These are phyloP conservation scores for Cephus sareptanus DNA, from an alignment of 2,888 invertebrate species.

Conservation along the genomic window DNA sequence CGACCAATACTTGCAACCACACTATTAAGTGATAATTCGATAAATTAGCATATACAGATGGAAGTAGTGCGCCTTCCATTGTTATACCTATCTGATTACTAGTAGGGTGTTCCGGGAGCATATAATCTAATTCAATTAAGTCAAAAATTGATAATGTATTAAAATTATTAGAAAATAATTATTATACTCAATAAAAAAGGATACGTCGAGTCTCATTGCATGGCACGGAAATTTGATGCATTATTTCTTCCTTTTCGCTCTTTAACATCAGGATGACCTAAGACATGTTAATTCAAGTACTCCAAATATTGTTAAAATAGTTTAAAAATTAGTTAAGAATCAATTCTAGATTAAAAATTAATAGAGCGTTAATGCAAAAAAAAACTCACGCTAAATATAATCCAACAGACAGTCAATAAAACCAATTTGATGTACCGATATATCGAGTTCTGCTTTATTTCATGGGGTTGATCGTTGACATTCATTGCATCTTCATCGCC, in stretches of 20 bases:
- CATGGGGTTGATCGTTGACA: slow-evolving; percentile 21
- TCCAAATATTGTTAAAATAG: not conserved
- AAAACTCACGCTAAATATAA: slow-evolving; percentile 71
- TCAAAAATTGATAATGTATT: not conserved
- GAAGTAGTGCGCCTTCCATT: slow-evolving; percentile 73
- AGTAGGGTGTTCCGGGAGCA: slow-evolving; percentile 50
- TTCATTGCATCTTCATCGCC: slow-evolving; percentile 23
- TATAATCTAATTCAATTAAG: slow-evolving; percentile 35
- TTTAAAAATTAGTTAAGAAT: not conserved
- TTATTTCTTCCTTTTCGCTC: slow-evolving; percentile 73
- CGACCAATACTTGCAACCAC: slow-evolving; percentile 66
- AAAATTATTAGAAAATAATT: not conserved
- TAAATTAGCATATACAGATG: slow-evolving; percentile 67
- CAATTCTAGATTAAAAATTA: not conserved
- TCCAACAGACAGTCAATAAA: slow-evolving; percentile 73
- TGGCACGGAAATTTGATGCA: slow-evolving; percentile 74
- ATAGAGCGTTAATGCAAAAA: not conserved
- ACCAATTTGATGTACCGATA: slow-evolving; percentile 69
- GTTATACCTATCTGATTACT: slow-evolving; percentile 68
- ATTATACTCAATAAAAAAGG: slow-evolving; percentile 44
- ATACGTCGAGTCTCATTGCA: slow-evolving; percentile 69
- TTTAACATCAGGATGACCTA: slow-evolving; percentile 74
- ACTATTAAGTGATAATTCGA: slow-evolving; percentile 66
- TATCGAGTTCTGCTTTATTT: slow-evolving; percentile 33
- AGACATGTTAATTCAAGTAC: not conserved